Percentiles rank a stretch among this genome's conserved stretches.
These are phyloP conservation scores for Martes flavigula DNA, from an alignment of 2,797 vertebrate genomes.

Conservation along the genomic window DNA sequence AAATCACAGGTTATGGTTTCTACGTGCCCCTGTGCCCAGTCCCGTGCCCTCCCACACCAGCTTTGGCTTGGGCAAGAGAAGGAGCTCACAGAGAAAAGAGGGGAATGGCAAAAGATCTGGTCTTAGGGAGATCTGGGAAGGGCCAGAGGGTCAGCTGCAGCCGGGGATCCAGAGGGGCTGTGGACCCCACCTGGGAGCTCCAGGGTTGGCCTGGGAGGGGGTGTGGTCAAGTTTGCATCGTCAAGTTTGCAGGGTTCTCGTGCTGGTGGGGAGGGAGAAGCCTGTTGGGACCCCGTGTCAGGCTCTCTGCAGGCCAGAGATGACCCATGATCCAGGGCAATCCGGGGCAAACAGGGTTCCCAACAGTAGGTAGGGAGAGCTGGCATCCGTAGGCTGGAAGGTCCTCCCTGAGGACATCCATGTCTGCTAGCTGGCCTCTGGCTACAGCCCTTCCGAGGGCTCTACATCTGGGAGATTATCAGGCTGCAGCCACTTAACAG, in stretches of 20 bases:
- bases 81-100: neutral
- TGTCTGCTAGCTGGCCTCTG: neutral
- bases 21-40: no score
- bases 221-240: neutral
- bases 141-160: no score
- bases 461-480: constrained; percentile 9
- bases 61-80: neutral
- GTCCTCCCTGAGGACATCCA: neutral
- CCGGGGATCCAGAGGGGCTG: accelerated
- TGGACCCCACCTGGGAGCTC: neutral
- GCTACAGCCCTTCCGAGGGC: neutral
- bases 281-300: neutral
- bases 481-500: constrained; percentile 53
- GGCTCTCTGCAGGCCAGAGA: neutral
- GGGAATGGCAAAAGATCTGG: neutral
- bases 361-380: neutral
- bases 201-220: neutral
- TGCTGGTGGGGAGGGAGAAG: neutral
- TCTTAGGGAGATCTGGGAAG: neutral
- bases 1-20: neutral
- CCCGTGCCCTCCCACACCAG: accelerated
- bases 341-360: neutral
- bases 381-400: neutral
- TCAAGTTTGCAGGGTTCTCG: neutral
- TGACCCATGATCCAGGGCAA: no score